Base-by-base conservation (phyloP, 1,140 invertebrate species). In the Nasonia longicornis region DNA sequence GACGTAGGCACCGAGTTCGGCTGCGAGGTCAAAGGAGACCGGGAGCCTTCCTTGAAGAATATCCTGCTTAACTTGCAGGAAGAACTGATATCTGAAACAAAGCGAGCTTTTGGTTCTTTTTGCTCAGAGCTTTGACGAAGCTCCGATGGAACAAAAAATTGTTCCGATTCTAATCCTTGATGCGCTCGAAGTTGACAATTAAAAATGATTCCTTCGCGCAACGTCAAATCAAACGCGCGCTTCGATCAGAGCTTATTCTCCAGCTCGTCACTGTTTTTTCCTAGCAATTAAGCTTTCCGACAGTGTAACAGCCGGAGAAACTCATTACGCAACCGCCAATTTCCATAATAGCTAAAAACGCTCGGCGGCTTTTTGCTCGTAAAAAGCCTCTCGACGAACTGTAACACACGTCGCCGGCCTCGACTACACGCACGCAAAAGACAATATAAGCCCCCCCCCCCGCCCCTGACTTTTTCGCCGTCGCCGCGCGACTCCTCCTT, bases 21-120 rank as follows among this genome's bases (percentile, higher is more conserved):
- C 95, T n/a, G 96, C 95, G 72, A 97, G 90, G 84, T 98, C 97
- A 88, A 96, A 96, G 58, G 96, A 93, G 38, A 98, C 96, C 6
- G 96, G 95, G 77, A 99, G 90, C 83, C 96, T 93, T 79, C 97
- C 98, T 87, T 97, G 96, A 22, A 98, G 92, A 84, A 99, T 96
- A 88, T 99, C 97, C 92, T 98, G 96, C 90, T 98, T 98, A 84
- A 98, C 93, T 93, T 99, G 98, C 69, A 98, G 93, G 89, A 98
- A 98, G 90, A 98, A 96, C 91, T 98, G 97, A 92, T 98, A 98
- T 92, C 98, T 98, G 91, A 3, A 90, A 91, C 86, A 82, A 87
- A 85, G 38, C 16, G 20, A 58, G 31, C 31, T 35, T 35, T 35
- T 35, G 2, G 31, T 35, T 35, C 1, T 0, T 35, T 35, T 35